Conservation (phyloP, 2,113 vertebrate genomes). For the Phyllopteryx taeniolatus region DNA sequence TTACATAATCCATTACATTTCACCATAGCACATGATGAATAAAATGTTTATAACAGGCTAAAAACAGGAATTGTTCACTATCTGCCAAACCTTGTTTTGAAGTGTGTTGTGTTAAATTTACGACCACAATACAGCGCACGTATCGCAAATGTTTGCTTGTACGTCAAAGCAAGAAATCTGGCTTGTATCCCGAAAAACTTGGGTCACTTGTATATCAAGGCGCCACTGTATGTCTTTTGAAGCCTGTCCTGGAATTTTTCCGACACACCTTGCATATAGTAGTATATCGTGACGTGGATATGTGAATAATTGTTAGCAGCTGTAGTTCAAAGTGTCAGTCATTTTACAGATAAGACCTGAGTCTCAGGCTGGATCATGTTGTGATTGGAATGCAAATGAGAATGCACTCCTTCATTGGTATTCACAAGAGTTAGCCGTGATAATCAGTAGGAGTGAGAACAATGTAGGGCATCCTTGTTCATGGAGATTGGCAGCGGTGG, state of each 20-base stretch:
- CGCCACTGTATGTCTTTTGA: too few species aligned
- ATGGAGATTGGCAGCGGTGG: slow-evolving; percentile 17
- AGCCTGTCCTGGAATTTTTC: background rate
- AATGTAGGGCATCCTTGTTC: slow-evolving; percentile 26
- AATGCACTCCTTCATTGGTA: slow-evolving; percentile 50
- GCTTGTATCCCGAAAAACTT: too few species aligned
- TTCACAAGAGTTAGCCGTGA: slow-evolving; percentile 48
- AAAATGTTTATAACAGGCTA: too few species aligned
- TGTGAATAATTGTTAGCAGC: slow-evolving; percentile 11
- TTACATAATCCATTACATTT: too few species aligned
- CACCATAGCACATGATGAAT: too few species aligned
- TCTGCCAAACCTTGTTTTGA: too few species aligned
- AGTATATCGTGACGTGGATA: background rate
- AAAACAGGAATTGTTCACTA: too few species aligned
- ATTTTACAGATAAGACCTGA: slow-evolving; percentile 18
- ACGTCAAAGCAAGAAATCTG: too few species aligned
- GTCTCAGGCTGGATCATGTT: slow-evolving; percentile 41
- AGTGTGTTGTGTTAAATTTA: too few species aligned
- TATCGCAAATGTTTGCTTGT: too few species aligned
- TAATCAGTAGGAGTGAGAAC: slow-evolving; percentile 53
- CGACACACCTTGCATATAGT: background rate
- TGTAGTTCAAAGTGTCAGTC: slow-evolving; percentile 55
- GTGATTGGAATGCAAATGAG: slow-evolving; percentile 67
- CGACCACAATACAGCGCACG: too few species aligned
- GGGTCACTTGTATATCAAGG: too few species aligned